Conservation (phyloP, 2,888 invertebrate species). For the Hypercompe scribonia region DNA sequence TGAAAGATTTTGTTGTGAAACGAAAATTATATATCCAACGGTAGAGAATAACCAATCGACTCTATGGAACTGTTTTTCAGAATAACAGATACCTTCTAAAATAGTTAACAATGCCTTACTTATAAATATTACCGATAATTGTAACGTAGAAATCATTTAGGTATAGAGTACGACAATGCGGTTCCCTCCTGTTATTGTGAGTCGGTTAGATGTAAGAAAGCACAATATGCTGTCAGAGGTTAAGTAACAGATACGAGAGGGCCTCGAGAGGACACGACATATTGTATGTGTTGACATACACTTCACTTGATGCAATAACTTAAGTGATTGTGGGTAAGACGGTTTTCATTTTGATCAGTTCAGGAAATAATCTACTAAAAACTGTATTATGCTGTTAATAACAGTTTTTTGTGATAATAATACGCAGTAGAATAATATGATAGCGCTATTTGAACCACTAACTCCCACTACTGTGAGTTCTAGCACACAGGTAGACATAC, state of each 20-base stretch:
- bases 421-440: too few relatives aligned
- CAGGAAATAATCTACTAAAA: not conserved
- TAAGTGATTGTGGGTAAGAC: not conserved
- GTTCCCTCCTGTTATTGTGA: not conserved
- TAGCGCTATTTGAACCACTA: not conserved
- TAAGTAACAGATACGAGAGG: not conserved
- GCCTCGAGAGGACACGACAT: not conserved
- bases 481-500: too few relatives aligned
- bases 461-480: not conserved
- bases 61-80: not conserved
- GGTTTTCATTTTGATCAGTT: not conserved
- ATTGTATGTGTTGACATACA: not conserved
- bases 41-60: too few relatives aligned
- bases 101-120: not conserved
- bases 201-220: not conserved
- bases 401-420: not conserved
- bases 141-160: not conserved
- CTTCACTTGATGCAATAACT: not conserved
- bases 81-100: not conserved
- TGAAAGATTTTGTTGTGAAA: not conserved
- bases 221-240: not conserved
- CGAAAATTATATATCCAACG: too few relatives aligned
- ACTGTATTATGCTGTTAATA: not conserved
- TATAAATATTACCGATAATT: not conserved
- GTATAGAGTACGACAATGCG: not conserved